Base-by-base conservation (phyloP, 2,888 invertebrate species). In the Syritta pipiens region DNA sequence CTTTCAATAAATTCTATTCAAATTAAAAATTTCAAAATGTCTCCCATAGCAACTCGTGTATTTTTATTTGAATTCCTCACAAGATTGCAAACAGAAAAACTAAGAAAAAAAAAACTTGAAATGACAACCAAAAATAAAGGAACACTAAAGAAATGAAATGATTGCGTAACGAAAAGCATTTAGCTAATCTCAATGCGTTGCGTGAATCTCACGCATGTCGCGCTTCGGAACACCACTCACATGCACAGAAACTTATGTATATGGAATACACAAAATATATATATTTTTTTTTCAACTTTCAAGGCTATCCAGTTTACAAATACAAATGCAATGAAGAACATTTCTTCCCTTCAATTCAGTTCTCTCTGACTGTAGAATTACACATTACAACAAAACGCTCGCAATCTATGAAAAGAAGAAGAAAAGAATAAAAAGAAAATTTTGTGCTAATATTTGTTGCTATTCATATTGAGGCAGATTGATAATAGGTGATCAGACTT, bases 241-340 rank as follows among this genome's bases (percentile, higher is more conserved):
- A 72, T 77, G 77, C 77, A 77, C 26, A 49, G 22, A 62, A 49
- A 19, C 40, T 32, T 26, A 2, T 77, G 51, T 71, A 55, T 35
- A 44, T 17, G 48, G 32, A 63, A 55, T 37, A 62, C 17, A 62
- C 32, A 53, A 48, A 60, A 14, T 32, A 60, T 28, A 48, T 35
- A 5, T 42, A 6, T 12, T 51, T 22, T 44, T 22, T 51, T 6
- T 35, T 7, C 22, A 49, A 62, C 32, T 20, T 26, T 72, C 77
- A 77, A 77, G 77, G 77, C 59, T 77, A 77, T 67, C 65, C 53
- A 53, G 65, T 67, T 72, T 60, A 77, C 77, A 77, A 67, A 72
- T 60, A 77, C 77, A 72, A 67, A 60, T 77, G 77, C 72, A 77
- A 20, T 28, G 20, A 32, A 67, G 53, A 67, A 72, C 26, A 32